Evolutionary conservation across 2,888 invertebrate species (phyloP), one percentile per base, ranked within the genome.

Genomic region (Pinctada fucata): DNA sequence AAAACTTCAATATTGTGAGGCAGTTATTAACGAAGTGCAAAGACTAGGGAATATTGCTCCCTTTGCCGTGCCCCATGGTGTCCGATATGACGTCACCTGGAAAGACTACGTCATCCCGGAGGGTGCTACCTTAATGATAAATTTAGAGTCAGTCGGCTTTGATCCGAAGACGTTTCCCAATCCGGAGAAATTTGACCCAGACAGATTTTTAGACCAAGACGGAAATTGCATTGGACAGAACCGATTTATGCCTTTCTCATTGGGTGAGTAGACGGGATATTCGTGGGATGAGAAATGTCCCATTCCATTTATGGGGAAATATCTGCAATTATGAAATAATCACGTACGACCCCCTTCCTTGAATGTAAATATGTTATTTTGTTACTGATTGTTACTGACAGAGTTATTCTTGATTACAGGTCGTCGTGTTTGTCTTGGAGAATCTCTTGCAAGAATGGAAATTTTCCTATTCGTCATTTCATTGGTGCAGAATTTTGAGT

Each of bases 11-110:
- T 84, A 80, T 66, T 76, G 76, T 16, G 73, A 78, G 45, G 83
- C 84, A 1, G 79, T 85, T 13, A 70, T 88, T 68, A 68, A 85
- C 78, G 91, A 91, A 76, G 87, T 90, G 64, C 90, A 91, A 79
- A 85, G 92, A 47, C 82, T 89, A 10, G 91, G 89, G 74, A 91
- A 90, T 72, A 90, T 92, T 73, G 85, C 90, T 8, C 91, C 91
- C 6, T 84, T 92, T 6, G 90, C 89, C 74, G 75, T 90, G 47
- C 83, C 88, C 48, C 86, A 90, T 70, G 88, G 87, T 2, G 84
- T 82, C 1, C 49, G 68, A 49, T 47, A 66, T 6, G 66, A 81
- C 68, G 13, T 75, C 4, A 10, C 82, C 3, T 84, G 91, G 49
- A 89, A 87, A 71, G 90, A 89, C 8, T 90, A 85, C 79, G 67